These are phyloP conservation scores for Apamea anceps DNA, from an alignment of 2,888 invertebrate genomes.

Conservation along the genomic window DNA sequence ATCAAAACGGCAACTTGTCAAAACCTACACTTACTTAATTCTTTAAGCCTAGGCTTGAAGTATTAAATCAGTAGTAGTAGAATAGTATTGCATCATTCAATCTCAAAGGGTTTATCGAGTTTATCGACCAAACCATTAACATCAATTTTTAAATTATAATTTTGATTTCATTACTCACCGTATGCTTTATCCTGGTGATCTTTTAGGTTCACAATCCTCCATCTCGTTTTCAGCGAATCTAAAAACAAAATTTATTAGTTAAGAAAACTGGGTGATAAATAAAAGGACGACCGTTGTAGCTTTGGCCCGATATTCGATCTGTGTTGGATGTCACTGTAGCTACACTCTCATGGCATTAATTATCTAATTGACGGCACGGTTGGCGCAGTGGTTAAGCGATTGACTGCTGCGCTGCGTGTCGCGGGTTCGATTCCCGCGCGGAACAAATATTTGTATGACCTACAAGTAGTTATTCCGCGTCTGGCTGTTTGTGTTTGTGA, in stretches of 20 bases:
- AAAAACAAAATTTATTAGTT: not conserved
- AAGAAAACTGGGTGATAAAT: not conserved
- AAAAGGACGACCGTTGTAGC: not conserved
- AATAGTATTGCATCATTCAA: not conserved
- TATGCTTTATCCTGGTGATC: conserved; percentile 12
- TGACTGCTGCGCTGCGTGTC: too few relatives aligned
- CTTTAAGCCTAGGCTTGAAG: not conserved
- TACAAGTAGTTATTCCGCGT: too few relatives aligned
- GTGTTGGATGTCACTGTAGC: not conserved
- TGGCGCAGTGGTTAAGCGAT: too few relatives aligned
- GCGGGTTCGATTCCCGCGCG: too few relatives aligned
- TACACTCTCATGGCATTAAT: too few relatives aligned
- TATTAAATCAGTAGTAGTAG: not conserved
- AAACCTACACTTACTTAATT: not conserved
- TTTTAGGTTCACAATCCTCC: not conserved
- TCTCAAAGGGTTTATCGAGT: not conserved
- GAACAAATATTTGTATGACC: too few relatives aligned
- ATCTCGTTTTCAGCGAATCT: not conserved
- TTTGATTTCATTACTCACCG: conserved; percentile 1
- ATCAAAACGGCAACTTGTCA: not conserved
- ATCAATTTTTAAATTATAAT: not conserved
- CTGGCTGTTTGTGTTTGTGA: too few relatives aligned
- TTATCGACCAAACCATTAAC: not conserved
- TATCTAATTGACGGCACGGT: too few relatives aligned
- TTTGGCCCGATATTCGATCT: not conserved